phyloP scores from a whole-genome alignment of 2,797 vertebrate species.

The Phoxinus dragarum region DNA sequence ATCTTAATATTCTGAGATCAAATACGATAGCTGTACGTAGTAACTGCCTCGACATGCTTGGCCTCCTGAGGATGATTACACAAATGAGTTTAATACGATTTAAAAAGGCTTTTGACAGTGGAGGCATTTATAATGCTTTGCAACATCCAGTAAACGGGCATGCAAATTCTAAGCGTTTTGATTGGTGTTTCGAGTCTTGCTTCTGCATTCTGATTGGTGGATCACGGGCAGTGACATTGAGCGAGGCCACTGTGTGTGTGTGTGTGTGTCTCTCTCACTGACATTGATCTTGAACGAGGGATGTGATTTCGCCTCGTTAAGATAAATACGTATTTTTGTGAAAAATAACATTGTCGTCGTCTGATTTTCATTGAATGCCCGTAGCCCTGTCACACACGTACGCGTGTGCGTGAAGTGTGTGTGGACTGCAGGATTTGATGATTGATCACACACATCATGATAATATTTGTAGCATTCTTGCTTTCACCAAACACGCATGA shows the following conservation, averaged over 20 bases:
- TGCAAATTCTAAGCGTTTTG: background rate
- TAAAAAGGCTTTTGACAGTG: background rate
- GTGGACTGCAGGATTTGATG: constrained; percentile 8
- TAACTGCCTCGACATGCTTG: background rate
- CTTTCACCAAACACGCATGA: background rate
- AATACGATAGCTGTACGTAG: background rate
- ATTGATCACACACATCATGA: constrained; percentile 5
- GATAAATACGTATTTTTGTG: background rate
- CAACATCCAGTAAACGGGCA: background rate
- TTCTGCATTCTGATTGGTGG: constrained; percentile 30
- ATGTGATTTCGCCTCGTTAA: background rate
- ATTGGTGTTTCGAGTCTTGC: constrained; percentile 21
- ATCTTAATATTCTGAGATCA: background rate
- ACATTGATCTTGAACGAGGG: background rate
- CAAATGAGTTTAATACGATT: background rate
- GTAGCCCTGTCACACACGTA: background rate
- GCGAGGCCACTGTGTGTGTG: background rate
- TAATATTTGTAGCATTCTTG: constrained; percentile 6
- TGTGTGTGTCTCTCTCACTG: background rate
- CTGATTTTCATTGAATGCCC: background rate
- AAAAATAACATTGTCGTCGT: background rate
- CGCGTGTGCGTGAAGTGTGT: constrained; percentile 10
- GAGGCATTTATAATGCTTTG: background rate
- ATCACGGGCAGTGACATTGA: constrained; percentile 33
- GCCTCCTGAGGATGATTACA: background rate